Evolutionary conservation across 2,113 vertebrate species (phyloP), one percentile per base, ranked within the genome.

Genomic region (Heterochromis multidens): DNA sequence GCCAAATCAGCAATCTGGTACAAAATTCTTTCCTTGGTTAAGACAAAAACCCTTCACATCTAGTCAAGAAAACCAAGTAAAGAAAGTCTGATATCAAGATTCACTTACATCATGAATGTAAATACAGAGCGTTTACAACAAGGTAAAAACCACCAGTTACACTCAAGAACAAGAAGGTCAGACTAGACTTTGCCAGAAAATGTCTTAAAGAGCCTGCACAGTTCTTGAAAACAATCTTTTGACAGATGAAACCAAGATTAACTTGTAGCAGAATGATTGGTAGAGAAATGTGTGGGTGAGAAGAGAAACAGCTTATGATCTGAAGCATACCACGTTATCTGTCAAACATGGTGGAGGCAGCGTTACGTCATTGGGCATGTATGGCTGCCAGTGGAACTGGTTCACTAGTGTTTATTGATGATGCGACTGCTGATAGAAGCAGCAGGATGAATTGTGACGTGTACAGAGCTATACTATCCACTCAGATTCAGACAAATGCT

Each of bases 401-500:
- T n/a, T n/a, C n/a, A n/a, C n/a, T n/a, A 49, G 25, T 49, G 10
- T 70, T 49, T 70, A 70, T 27, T 70, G 40, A 46, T 70, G 5
- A 67, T 27, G 17, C 43, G 16, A 40, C 37, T 67, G 43, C 4
- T 43, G 37, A 67, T 67, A 43, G 63, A 43, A 46, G 65, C 25
- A 46, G 43, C 37, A 27, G 40, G 65, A 70, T 0, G 1, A 27
- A 67, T 23, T 67, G 37, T 43, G 63, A 67, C 25, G 37, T 43
- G n/a, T n/a, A 43, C 63, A 67, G 4, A 2, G 37, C 63, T 67
- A 16, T 67, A 43, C 63, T 43, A 11, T 43, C 63, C 43, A 21
- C 63, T 67, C 63, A 25, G 43, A 43, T 67, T 67, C 43, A 43
- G n/a, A 43, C 63, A 67, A 67, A 67, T 67, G 37, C 37, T 43